Evolutionary conservation across 1,140 invertebrate genomes (phyloP), one percentile per base, ranked within the genome.

Genomic region (Heliconius melpomene): DNA sequence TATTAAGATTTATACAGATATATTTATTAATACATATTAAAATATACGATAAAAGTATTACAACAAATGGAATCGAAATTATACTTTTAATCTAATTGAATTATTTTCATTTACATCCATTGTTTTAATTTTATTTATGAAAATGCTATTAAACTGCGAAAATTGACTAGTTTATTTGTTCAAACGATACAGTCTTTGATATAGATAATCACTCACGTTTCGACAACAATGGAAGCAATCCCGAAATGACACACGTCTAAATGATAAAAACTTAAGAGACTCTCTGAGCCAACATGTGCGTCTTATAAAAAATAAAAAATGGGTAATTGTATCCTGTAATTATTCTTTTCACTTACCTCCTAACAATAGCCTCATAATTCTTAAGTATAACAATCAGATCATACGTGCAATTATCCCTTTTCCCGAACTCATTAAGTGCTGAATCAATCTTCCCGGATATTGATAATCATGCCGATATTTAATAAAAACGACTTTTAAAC

Each of bases 401-500:
- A 88, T 89, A 82, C 81, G 75, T 80, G 83, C 90, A 92, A 93
- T 94, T 93, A 94, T 89, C 75, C 85, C 91, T 92, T 94, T 92
- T 94, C 87, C 82, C 82, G 84, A 90, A 89, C 86, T 93, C 88
- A 88, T 85, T 89, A 87, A 84, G 80, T 87, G 80, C 84, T 82
- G 87, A 87, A 84, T 89, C 85, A 87, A 80, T 86, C 90, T 90
- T 92, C 88, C 92, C 92, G 92, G 92, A 94, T 92, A 94, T 94
- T 89, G 87, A 82, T 86, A 89, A 94, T 94, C 91, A 91, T 76
- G 75, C 72, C 79, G 13, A 73, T 60, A 75, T 46, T 18, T 36
- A 0, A 36, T 36, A 36, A 36, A 36, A 36, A 36, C 32, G 0
- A 36, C 32, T 36, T 36, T 36, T 36, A 36, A 36, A 36, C 6